These are phyloP conservation scores for Ceratotherium simum DNA, from an alignment of 2,113 vertebrate species.

Conservation along the genomic window DNA sequence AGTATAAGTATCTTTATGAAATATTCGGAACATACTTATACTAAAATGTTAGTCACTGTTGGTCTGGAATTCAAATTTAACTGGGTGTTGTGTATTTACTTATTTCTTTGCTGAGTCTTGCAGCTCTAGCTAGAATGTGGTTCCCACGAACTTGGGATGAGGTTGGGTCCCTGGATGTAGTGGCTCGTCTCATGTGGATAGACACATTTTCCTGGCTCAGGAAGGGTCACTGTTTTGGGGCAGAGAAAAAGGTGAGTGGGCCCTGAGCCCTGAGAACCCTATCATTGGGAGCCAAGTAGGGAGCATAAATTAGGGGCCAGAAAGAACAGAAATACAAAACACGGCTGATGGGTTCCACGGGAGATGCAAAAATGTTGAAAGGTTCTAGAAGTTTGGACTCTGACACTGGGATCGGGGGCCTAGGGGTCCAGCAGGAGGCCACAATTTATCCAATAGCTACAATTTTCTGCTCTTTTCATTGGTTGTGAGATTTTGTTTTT, in stretches of 20 bases:
- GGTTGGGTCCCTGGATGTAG: accelerated
- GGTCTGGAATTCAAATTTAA: neutral
- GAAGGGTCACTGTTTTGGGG: neutral
- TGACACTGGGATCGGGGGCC: neutral
- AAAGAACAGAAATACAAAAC: neutral
- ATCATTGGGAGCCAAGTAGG: accelerated
- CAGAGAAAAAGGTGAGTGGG: neutral
- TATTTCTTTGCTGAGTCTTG: neutral
- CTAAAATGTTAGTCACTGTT: too few relatives aligned
- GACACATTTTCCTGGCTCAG: neutral
- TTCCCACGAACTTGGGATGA: too few relatives aligned
- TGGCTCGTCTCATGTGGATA: accelerated
- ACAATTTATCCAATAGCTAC: neutral
- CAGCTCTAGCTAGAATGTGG: too few relatives aligned
- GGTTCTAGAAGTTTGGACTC: neutral
- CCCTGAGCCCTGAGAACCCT: too few relatives aligned
- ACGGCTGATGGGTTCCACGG: accelerated
- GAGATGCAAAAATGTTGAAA: too few relatives aligned
- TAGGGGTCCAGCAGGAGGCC: neutral
- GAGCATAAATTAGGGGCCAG: neutral
- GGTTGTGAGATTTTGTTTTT: neutral
- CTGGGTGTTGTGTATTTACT: accelerated
- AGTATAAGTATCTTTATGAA: neutral
- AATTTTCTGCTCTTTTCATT: neutral
- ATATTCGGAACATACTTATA: neutral